Percentiles rank a stretch among this genome's conserved stretches.
Evolutionary conservation across 2,113 vertebrate species (phyloP).

Genomic region (Lichenostomus cassidix): DNA sequence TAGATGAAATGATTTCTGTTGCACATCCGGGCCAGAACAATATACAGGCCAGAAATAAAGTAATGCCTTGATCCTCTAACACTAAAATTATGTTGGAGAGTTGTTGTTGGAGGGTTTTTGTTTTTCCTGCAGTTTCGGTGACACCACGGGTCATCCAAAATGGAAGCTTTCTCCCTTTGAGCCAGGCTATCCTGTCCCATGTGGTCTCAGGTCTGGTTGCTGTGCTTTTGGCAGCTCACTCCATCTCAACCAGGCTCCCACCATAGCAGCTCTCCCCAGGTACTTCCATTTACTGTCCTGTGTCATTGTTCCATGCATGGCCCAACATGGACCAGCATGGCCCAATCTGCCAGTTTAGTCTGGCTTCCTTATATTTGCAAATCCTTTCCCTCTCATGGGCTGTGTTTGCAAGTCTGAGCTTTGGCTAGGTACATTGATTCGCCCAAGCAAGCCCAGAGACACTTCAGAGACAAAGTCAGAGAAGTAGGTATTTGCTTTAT

Average conservation of each 20-base stretch:
- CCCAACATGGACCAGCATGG: not conserved
- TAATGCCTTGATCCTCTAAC: too few relatives aligned
- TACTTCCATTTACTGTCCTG: not conserved
- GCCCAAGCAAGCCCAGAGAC: too few relatives aligned
- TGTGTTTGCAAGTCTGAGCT: not conserved
- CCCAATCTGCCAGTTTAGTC: not conserved
- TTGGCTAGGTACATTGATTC: not conserved
- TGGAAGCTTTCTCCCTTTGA: not conserved
- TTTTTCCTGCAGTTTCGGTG: too few relatives aligned
- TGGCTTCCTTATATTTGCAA: not conserved
- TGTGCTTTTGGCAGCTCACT: fast-evolving
- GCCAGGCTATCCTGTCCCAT: not conserved
- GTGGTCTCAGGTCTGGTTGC: not conserved
- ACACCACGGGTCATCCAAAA: not conserved
- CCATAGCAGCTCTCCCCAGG: fast-evolving
- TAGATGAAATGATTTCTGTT: too few relatives aligned
- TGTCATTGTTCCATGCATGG: fast-evolving
- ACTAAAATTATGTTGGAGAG: too few relatives aligned
- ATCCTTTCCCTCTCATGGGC: not conserved
- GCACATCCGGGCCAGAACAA: too few relatives aligned
- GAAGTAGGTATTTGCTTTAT: too few relatives aligned
- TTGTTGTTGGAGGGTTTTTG: too few relatives aligned
- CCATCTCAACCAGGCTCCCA: not conserved
- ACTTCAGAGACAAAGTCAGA: too few relatives aligned
- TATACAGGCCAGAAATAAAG: too few relatives aligned